phyloP scores from a whole-genome alignment of 1,140 invertebrate genomes.

The Lasioglossum albipes region DNA sequence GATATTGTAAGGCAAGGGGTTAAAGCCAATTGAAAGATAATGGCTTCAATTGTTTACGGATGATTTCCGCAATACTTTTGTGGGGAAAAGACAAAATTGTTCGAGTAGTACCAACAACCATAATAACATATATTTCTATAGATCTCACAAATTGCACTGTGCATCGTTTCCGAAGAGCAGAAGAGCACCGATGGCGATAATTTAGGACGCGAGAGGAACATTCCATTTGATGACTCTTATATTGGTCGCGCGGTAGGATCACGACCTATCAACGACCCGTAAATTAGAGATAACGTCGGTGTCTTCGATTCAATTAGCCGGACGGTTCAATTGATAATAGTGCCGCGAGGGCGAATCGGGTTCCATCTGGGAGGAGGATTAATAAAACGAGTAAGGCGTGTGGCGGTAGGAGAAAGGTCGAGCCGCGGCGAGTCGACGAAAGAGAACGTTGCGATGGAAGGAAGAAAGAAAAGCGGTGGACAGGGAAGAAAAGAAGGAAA shows the following conservation, averaged over 20 bases:
- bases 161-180: no score
- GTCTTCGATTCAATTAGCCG: slow-evolving; percentile 33
- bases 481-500: neutral
- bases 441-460: neutral
- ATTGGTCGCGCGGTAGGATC: neutral
- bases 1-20: no score
- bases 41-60: no score
- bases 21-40: no score
- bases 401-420: neutral
- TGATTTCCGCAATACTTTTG: no score
- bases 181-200: no score
- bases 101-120: no score
- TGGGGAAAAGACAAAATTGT: no score
- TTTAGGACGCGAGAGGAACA: neutral
- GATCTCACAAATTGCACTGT: no score
- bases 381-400: neutral
- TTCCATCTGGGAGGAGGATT: neutral
- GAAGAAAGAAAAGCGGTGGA: neutral
- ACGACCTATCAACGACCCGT: slow-evolving; percentile 16
- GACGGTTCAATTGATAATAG: slow-evolving; percentile 13
- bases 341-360: neutral
- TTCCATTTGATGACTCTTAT: neutral
- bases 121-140: no score
- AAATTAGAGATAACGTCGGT: slow-evolving; percentile 21
- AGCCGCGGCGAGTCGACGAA: neutral